Evolutionary conservation across 2,888 invertebrate species (phyloP), one percentile per base, ranked within the genome.

Genomic region (Chalcosyrphus nemorum): DNA sequence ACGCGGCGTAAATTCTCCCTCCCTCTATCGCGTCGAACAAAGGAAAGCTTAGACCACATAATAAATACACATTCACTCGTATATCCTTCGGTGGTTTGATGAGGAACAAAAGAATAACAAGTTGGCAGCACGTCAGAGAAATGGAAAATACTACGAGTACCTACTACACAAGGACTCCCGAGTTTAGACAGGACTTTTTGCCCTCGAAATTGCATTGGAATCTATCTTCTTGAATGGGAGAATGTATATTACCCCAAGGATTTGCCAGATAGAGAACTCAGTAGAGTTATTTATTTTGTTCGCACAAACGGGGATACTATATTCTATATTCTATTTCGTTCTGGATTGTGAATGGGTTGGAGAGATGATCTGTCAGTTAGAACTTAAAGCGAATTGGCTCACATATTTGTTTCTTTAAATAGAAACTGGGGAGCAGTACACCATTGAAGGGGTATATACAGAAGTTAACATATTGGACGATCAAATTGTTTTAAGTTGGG

Each of bases 161-260:
- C n/a, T n/a, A n/a, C n/a, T n/a, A n/a, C n/a, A n/a, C n/a, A n/a
- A n/a, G n/a, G n/a, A n/a, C n/a, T n/a, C n/a, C n/a, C n/a, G n/a
- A n/a, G 29, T 35, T 52, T 43, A 54, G 52, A 43, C 54, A 43
- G 54, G 41, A 11, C 29, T 41, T 29, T 47, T 32, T 63, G 63
- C 17, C 1, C n/a, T 4, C 24, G 19, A 43, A 43, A 68, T 68
- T 68, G 68, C 54, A 29, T 43, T 41, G 29, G 21, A 54, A 68
- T 68, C 43, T 29, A 43, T 68, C 43, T 68, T 2, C 19, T 43
- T 43, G 54, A 56, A 56, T 68, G 43, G 5, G 29, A 54, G 24
- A 56, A 43, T 68, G 19, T 54, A 68, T 54, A 54, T 68, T 43
- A 68, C 54, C 54, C 68, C 11, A 56, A 68, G 68, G 68, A 54